A percentile compares a stretch with the other conserved stretches of the same genome.
Conservation (phyloP, 1,140 invertebrate species). For the Musca vetustissima region DNA sequence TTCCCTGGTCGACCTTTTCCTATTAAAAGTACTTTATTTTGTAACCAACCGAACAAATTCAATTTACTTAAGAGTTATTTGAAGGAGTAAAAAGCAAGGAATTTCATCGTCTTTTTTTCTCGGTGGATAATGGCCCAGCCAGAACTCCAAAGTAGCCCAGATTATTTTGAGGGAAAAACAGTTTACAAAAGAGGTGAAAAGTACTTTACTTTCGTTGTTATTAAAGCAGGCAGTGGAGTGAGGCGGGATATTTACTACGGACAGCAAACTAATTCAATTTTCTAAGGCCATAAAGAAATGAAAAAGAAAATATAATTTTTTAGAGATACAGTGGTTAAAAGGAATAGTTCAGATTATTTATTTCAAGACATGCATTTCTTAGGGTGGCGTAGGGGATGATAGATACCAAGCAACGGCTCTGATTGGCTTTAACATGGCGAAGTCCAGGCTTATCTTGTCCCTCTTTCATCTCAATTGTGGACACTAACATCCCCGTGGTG, state of each 20-base stretch:
- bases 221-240: neutral
- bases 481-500: too few species aligned
- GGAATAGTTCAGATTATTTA: too few species aligned
- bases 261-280: conserved; percentile 21
- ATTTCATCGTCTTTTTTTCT: neutral
- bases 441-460: too few species aligned
- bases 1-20: neutral
- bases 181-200: conserved; percentile 19
- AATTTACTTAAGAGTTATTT: conserved; percentile 2
- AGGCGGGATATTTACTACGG: too few species aligned
- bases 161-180: neutral
- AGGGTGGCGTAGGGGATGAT: too few species aligned
- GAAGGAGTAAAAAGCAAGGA: neutral
- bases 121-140: neutral
- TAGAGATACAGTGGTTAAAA: neutral
- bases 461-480: too few species aligned
- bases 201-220: neutral
- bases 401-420: too few species aligned
- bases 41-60: conserved; percentile 7
- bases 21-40: neutral
- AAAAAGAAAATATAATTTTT: neutral
- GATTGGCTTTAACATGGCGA: too few species aligned
- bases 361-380: too few species aligned
- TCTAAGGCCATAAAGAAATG: neutral
- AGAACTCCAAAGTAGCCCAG: conserved; percentile 3